Percentiles rank a stretch among this genome's conserved stretches.
These are phyloP conservation scores for Antennarius maculatus DNA, from an alignment of 2,797 vertebrate genomes.

Conservation along the genomic window DNA sequence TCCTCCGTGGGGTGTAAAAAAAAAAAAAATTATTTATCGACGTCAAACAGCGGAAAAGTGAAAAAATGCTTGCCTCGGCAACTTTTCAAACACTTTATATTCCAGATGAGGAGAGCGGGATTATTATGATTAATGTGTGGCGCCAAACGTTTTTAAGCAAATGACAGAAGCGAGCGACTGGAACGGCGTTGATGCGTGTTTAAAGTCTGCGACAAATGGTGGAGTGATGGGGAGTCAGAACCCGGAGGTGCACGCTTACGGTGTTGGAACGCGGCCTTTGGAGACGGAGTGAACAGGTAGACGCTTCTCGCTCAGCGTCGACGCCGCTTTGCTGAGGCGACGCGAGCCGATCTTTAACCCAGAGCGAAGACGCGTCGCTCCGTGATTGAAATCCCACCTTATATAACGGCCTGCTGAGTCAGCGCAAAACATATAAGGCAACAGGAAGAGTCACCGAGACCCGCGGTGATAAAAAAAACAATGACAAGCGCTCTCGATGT, in stretches of 20 bases:
- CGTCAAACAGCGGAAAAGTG: slow-evolving; percentile 8
- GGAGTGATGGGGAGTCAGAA: too few species aligned
- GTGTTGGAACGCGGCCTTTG: too few species aligned
- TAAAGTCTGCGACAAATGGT: slow-evolving; percentile 16
- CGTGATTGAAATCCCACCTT: slow-evolving; percentile 32
- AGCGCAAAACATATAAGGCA: slow-evolving; percentile 31
- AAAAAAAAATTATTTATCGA: slow-evolving; percentile 45
- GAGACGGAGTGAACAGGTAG: too few species aligned
- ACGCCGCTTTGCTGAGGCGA: slow-evolving; percentile 3
- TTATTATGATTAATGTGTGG: slow-evolving; percentile 72
- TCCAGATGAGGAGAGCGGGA: slow-evolving; percentile 36
- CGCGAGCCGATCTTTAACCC: slow-evolving; percentile 16
- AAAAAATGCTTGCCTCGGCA: slow-evolving; percentile 52
- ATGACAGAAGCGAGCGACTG: slow-evolving; percentile 40
- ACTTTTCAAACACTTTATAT: slow-evolving; percentile 43
- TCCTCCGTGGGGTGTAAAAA: slow-evolving; percentile 38
- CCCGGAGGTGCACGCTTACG: too few species aligned
- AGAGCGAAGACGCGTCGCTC: slow-evolving; percentile 1
- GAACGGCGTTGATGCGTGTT: slow-evolving; percentile 51
- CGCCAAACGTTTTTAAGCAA: slow-evolving; percentile 45
- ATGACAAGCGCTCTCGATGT: too few species aligned
- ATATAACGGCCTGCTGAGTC: slow-evolving; percentile 43
- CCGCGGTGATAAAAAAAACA: slow-evolving; percentile 39
- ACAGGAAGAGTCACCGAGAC: slow-evolving; percentile 31
- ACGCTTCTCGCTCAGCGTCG: too few species aligned